Conservation (phyloP, 2,888 invertebrate species). For the Lycocerus yunnanus region DNA sequence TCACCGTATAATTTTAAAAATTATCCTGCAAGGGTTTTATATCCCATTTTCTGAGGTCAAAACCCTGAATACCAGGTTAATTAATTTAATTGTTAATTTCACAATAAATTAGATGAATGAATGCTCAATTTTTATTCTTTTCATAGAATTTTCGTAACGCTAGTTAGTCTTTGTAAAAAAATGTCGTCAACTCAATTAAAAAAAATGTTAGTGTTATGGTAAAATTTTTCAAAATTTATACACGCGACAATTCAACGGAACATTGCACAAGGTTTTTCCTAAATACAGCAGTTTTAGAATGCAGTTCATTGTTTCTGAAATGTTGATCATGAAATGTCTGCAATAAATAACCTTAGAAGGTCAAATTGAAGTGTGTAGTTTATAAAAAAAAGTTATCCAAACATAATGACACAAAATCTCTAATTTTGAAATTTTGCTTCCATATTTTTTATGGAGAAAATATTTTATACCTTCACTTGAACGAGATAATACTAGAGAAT, state of each 20-base stretch:
- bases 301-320: not conserved
- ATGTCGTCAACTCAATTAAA: not conserved
- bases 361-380: not conserved
- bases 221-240: not conserved
- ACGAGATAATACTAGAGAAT: too few relatives aligned
- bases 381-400: not conserved
- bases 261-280: not conserved
- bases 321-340: not conserved
- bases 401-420: too few relatives aligned
- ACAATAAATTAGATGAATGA: not conserved
- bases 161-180: not conserved
- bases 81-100: not conserved
- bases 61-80: not conserved
- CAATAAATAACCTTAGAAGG: not conserved
- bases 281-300: not conserved
- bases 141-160: not conserved
- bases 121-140: not conserved
- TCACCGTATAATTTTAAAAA: too few relatives aligned
- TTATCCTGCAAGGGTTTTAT: too few relatives aligned
- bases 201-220: not conserved
- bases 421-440: too few relatives aligned
- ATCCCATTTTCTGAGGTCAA: too few relatives aligned
- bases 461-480: too few relatives aligned
- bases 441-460: too few relatives aligned
- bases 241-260: not conserved